Base-by-base conservation (phyloP, 2,888 invertebrate species). In the Caenorhabditis sp. region DNA sequence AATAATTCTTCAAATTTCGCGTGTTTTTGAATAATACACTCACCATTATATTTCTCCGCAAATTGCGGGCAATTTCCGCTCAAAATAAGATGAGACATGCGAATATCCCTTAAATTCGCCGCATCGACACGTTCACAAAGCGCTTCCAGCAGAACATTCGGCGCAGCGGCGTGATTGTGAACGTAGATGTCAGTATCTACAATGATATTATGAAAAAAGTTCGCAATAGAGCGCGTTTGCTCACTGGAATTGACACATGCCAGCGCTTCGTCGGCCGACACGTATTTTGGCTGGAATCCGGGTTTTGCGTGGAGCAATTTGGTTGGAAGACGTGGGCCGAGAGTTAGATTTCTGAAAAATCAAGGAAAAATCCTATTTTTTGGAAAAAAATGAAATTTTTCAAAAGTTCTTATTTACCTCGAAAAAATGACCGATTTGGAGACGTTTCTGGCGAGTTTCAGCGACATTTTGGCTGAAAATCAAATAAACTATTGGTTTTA, bases 101-200 rank as follows among this genome's bases (percentile, higher is more conserved):
- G 95, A 47, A 98, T 94, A 92, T 95, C 94, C 86, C 94, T 94
- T 76, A 97, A 93, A 15, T 94, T 93, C 15, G 94, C 94, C 1
- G 93, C 92, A 89, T 95, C 95, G 35, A 96, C 97, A 85, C 95
- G 94, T 24, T 94, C 94, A 0, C 96, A 95, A 95, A 98, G 95
- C 0, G 96, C 96, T 70, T 95, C 93, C 13, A 97, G 93, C n/a
- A 97, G 93, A 15, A 94, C 94, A 4, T 94, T 94, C 0, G 98
- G 97, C 0, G 97, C 97, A 5, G 96, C 96, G 0, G 97, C 97
- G 0, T 97, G 97, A 2, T 97, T 97, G 89, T 96, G 96, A 0
- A 95, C 93, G 92, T 95, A 97, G 9, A 98, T 95, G 0, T 95
- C 94, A 88, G 95, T 94, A 82, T 95, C 97, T 97, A 55, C 24